A percentile compares a stretch with the other conserved stretches of the same genome.
phyloP scores from a whole-genome alignment of 53 echinoderm and acorn worm species.

The Mesocentrotus franciscanus region DNA sequence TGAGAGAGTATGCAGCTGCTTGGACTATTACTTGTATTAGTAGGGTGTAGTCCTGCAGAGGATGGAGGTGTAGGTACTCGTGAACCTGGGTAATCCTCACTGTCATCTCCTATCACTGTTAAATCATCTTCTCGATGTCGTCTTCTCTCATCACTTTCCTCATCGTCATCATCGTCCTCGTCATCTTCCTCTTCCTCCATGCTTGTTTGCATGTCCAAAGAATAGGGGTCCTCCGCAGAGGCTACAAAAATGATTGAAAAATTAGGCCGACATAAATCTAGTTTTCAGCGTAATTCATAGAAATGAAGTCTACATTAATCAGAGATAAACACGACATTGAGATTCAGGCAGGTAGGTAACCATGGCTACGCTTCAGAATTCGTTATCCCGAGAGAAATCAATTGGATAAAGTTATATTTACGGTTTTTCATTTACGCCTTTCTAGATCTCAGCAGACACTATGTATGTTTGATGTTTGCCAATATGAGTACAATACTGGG shows the following conservation, averaged over 20 bases:
- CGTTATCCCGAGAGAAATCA: neutral
- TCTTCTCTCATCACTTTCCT: neutral
- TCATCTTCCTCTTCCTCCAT: slow-evolving; percentile 61
- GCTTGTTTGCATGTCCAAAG: slow-evolving; percentile 35
- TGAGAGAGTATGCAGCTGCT: slow-evolving; percentile 62
- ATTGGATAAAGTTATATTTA: neutral
- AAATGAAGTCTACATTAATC: neutral
- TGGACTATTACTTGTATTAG: slow-evolving; percentile 47
- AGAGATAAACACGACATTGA: neutral
- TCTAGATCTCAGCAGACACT: neutral
- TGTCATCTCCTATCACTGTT: slow-evolving; percentile 36
- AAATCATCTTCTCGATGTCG: slow-evolving; percentile 32
- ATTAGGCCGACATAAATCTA: neutral
- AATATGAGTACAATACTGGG: neutral
- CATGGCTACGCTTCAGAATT: neutral
- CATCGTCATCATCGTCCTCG: slow-evolving; percentile 50
- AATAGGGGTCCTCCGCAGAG: slow-evolving; percentile 57
- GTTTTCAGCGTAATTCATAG: neutral
- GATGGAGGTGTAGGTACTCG: slow-evolving; percentile 55
- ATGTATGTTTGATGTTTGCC: neutral
- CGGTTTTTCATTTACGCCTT: neutral
- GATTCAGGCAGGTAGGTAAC: neutral
- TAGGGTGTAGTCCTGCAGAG: slow-evolving; percentile 55
- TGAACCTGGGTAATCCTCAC: slow-evolving; percentile 48
- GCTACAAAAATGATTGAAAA: neutral